Base-by-base conservation (phyloP, 2,888 invertebrate genomes). In the Agrilus mali region DNA sequence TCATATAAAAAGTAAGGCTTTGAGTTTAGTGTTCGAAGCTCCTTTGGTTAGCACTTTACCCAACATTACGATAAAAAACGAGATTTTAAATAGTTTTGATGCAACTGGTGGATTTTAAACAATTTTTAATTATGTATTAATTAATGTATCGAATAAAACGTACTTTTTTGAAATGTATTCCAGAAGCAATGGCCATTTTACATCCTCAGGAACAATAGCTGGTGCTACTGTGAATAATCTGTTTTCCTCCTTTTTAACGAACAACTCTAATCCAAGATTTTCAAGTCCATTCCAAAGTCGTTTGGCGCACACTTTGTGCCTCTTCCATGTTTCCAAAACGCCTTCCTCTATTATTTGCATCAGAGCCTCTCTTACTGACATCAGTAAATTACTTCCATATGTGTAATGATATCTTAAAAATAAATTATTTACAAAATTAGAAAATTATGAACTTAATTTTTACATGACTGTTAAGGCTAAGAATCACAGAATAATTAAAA, bases 341-440 rank as follows among this genome's bases (percentile, higher is more conserved):
- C 82, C 85, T 66, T 85, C 81, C 35, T 78, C 77, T 14, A 74
- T 74, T 2, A 87, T 61, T 52, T 78, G 72, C 3, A 80, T 73
- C 13, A 93, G 65, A 10, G 82, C 85, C 59, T 85, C 82, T 2
- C 89, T 73, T 2, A 90, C 62, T 0, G 82, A 85, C 66, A 85
- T 88, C 0, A 90, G 58, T 44, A 83, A 64, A 3, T 81, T 84
- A 0, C 85, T 74, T 14, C 82, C 80, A 14, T 82, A 73, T 0
- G 92, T 93, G 64, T 90, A 90, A 63, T 90, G 89, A 60, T 90
- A 92, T 36, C 82, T 74, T 41, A 33, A 40, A 46, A 15, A 16
- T 3, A 15, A 6, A 12, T 4, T 39, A 27, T 10, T 41, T 35
- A 31, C 7, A 42, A 16, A 4, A 36, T 35, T 36, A 2, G 33